Base-by-base conservation (phyloP, 92 coral and sea anemone genomes). In the Parazoanthus darwini region DNA sequence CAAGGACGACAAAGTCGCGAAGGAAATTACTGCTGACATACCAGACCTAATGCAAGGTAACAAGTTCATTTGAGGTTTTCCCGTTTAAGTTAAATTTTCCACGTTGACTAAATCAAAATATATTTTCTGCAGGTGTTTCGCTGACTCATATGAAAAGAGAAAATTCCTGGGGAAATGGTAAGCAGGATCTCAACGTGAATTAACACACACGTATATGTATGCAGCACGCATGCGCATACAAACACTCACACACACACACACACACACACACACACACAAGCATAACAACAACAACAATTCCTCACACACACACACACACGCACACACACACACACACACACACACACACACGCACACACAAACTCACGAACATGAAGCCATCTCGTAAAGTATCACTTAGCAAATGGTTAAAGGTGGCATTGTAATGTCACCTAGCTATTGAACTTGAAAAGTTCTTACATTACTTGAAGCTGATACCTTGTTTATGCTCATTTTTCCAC, bases 131-230 rank as follows among this genome's bases (percentile, higher is more conserved):
- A 79, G 82, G 43, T 15, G 38, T 79, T n/a, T 10, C 82, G 25
- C 8, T 54, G 67, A 18, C 8, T 23, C 66, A 10, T 51, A 20
- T 20, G 26, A 79, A 79, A 79, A 48, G 82, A 22, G 82, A 79
- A 29, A 67, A 79, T 36, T 74, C 78, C 82, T 79, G 82, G 82
- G 82, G 82, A 79, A 79, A 25, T 8, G 82, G 82, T 79, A 46
- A 16, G 67, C 38, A 5, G 56, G 18, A 9, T 4, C 70, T 63
- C 48, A 78, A 78, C n/a, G 51, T 75, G 20, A 35, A 3, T 75
- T 5, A n/a, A 11, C 20, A 63, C 68, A 16, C 25, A 63, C 25
- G 68, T 63, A 14, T 15, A 15, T 4, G 68, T 63, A 51, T 51
- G 58, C 11, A 18, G 4, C 68, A 63, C 25, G 23, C 6, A 59